phyloP scores from a whole-genome alignment of 2,113 vertebrate species.

The Heteronetta atricapilla region DNA sequence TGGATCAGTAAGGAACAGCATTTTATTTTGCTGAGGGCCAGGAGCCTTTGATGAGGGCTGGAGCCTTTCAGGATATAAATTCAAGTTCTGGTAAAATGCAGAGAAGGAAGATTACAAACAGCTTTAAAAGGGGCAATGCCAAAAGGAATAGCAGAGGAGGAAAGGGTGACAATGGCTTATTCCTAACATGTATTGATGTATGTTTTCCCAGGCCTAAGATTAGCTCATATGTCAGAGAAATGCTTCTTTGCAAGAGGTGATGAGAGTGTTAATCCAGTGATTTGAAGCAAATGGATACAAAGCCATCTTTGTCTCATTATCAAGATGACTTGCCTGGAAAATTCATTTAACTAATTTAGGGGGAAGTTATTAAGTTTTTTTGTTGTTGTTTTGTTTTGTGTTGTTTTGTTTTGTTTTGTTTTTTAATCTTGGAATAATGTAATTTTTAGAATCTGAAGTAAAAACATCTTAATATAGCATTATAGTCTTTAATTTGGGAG shows the following conservation, averaged over 20 bases:
- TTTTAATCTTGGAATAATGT: not conserved
- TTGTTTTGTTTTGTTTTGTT: too few species aligned
- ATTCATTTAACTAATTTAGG: not conserved
- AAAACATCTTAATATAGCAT: not conserved
- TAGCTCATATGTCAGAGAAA: not conserved
- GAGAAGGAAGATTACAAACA: not conserved
- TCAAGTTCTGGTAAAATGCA: not conserved
- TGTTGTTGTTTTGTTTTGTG: too few species aligned
- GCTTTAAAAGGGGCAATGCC: not conserved
- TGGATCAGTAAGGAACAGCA: not conserved
- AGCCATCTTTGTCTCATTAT: not conserved
- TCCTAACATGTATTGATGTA: not conserved
- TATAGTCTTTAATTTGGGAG: not conserved
- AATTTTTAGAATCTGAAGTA: not conserved
- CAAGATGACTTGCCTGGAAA: not conserved
- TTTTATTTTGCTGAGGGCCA: not conserved
- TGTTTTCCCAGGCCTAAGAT: not conserved
- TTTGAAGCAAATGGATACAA: not conserved
- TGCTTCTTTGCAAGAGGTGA: not conserved
- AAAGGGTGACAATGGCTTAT: not conserved
- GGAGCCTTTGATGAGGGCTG: not conserved
- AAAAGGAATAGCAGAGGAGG: not conserved
- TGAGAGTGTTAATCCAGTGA: not conserved
- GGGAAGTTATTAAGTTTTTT: not conserved
- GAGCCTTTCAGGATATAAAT: not conserved